These are phyloP conservation scores for Amphimallon solstitiale DNA, from an alignment of 2,888 invertebrate species.

Conservation along the genomic window DNA sequence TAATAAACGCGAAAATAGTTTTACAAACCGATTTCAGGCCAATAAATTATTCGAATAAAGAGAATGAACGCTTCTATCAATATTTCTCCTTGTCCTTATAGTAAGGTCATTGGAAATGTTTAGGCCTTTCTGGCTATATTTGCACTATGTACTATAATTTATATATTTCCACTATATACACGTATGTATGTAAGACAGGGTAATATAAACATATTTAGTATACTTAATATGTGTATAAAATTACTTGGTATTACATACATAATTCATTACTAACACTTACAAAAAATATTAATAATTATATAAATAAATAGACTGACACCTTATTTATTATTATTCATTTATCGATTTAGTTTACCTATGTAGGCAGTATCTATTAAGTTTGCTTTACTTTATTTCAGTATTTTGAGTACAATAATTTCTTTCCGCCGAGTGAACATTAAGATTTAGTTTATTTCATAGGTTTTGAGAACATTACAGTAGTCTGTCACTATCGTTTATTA, in stretches of 20 bases:
- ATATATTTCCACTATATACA: slow-evolving; percentile 11
- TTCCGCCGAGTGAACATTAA: slow-evolving; percentile 12
- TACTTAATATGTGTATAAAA: not conserved
- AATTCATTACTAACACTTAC: slow-evolving; percentile 16
- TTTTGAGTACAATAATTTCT: slow-evolving; percentile 20
- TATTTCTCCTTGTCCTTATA: slow-evolving; percentile 63
- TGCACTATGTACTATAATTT: slow-evolving; percentile 31
- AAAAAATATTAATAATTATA: slow-evolving; percentile 11
- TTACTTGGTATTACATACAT: slow-evolving; percentile 19
- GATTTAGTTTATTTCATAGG: not conserved
- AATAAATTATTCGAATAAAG: slow-evolving; percentile 52
- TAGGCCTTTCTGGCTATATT: slow-evolving; percentile 45
- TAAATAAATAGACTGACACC: slow-evolving; percentile 28
- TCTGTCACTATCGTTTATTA: slow-evolving; percentile 14
- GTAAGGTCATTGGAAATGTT: slow-evolving; percentile 66
- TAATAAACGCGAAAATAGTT: too few species aligned
- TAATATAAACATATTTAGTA: slow-evolving; percentile 1
- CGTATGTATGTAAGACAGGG: slow-evolving; percentile 30
- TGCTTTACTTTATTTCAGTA: slow-evolving; percentile 21
- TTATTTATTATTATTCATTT: slow-evolving; percentile 23
- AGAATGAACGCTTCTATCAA: slow-evolving; percentile 49
- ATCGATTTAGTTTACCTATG: slow-evolving; percentile 18
- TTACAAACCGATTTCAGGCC: slow-evolving; percentile 44
- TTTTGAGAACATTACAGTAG: slow-evolving; percentile 19
- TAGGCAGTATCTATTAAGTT: slow-evolving; percentile 14